Evolutionary conservation across 2,888 invertebrate genomes (phyloP).

Genomic region (Drosophila peninsularis): DNA sequence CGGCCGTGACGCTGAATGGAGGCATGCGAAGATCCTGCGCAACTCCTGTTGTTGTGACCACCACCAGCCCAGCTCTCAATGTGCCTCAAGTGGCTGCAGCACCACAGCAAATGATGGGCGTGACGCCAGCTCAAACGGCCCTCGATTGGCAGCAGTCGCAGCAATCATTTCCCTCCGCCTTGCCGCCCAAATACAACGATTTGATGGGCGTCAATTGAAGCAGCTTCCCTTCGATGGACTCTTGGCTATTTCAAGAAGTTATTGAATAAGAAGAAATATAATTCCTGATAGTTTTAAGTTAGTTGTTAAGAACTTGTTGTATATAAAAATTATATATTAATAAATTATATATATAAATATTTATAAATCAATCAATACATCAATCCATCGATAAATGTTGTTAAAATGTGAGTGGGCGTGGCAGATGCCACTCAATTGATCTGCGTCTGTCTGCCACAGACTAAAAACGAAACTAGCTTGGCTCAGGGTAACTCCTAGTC

Average conservation of each 20-base stretch:
- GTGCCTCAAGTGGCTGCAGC: too few species aligned
- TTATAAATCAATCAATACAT: too few species aligned
- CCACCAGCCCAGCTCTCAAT: slow-evolving; percentile 27
- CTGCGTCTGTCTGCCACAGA: too few species aligned
- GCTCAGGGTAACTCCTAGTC: too few species aligned
- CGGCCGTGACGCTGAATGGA: slow-evolving; percentile 12
- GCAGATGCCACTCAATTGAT: too few species aligned
- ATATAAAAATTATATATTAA: too few species aligned
- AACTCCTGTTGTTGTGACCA: slow-evolving; percentile 27
- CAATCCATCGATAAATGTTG: too few species aligned
- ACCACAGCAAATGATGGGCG: slow-evolving; percentile 18
- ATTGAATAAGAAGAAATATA: not conserved
- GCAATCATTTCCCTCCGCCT: slow-evolving; percentile 17
- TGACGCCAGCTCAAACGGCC: slow-evolving; percentile 44
- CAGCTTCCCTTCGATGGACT: accelerated
- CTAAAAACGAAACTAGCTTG: too few species aligned
- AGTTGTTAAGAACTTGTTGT: too few species aligned
- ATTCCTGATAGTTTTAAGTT: too few species aligned
- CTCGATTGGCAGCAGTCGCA: slow-evolving; percentile 26
- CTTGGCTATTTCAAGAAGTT: not conserved
- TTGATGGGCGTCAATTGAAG: slow-evolving; percentile 26
- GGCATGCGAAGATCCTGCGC: not conserved
- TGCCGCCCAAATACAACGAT: slow-evolving; percentile 58
- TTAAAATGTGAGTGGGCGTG: too few species aligned
- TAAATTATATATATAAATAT: too few species aligned